These are phyloP conservation scores for Scaptomyza cyrtandrae DNA, from an alignment of 2,888 invertebrate species.

Conservation along the genomic window DNA sequence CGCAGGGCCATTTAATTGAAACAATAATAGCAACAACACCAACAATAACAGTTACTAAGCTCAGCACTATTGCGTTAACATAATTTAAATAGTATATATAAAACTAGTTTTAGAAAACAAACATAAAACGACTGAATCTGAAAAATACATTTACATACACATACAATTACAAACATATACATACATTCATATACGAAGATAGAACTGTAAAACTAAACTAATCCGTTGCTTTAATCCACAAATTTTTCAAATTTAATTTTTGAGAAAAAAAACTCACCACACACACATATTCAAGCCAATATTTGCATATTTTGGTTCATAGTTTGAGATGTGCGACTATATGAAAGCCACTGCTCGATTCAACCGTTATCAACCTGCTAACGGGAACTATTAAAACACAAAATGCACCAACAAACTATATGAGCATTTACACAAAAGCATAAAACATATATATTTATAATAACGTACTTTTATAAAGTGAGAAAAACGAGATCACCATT, in stretches of 20 bases:
- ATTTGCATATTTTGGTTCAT: slow-evolving; percentile 26
- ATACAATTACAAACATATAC: slow-evolving; percentile 17
- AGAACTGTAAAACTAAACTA: slow-evolving; percentile 6
- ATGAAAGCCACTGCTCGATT: slow-evolving; percentile 10
- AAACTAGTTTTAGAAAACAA: slow-evolving; percentile 50
- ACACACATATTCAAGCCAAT: neutral
- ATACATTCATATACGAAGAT: slow-evolving; percentile 16
- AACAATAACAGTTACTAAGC: slow-evolving; percentile 49
- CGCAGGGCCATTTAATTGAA: slow-evolving; percentile 39
- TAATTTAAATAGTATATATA: slow-evolving; percentile 25
- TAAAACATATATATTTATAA: slow-evolving; percentile 8
- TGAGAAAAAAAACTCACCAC: neutral
- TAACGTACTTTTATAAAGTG: slow-evolving; percentile 36
- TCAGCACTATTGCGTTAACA: slow-evolving; percentile 44
- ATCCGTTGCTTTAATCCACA: slow-evolving; percentile 17
- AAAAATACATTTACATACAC: slow-evolving; percentile 56
- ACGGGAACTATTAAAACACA: slow-evolving; percentile 12
- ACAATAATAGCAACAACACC: slow-evolving; percentile 25
- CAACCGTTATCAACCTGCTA: slow-evolving; percentile 14
- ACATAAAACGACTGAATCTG: slow-evolving; percentile 63
- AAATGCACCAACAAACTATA: slow-evolving; percentile 6
- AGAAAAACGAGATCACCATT: slow-evolving; percentile 31
- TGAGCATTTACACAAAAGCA: slow-evolving; percentile 1
- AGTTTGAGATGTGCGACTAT: slow-evolving; percentile 12
- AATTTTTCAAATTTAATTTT: slow-evolving; percentile 8